These are phyloP conservation scores for Scaeva pyrastri DNA, from an alignment of 2,888 invertebrate species.

Conservation along the genomic window DNA sequence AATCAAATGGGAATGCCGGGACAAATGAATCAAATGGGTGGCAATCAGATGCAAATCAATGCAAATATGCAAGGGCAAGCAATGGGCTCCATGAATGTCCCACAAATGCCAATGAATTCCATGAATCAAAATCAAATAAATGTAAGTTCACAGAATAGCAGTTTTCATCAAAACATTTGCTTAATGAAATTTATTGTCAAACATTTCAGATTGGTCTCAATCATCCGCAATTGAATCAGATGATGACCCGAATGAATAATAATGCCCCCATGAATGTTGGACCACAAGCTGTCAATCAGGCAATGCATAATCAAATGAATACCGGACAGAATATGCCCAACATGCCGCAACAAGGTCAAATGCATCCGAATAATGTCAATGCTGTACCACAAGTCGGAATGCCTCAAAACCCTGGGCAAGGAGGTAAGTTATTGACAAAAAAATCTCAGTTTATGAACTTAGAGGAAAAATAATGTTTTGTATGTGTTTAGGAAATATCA, in stretches of 20 bases:
- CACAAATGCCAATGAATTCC: slow-evolving; percentile 81
- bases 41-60: slow-evolving; percentile 80
- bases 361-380: slow-evolving; percentile 80
- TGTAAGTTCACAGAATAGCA: slow-evolving; percentile 60
- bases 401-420: slow-evolving; percentile 80
- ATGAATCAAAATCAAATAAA: slow-evolving; percentile 80
- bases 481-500: slow-evolving; percentile 78
- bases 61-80: slow-evolving; percentile 78
- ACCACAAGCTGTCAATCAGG: slow-evolving; percentile 79
- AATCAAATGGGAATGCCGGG: slow-evolving; percentile 80
- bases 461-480: background rate
- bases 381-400: slow-evolving; percentile 79
- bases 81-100: slow-evolving; percentile 80
- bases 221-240: slow-evolving; percentile 81
- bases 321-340: slow-evolving; percentile 84
- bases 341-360: slow-evolving; percentile 84
- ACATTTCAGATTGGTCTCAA: slow-evolving; percentile 82
- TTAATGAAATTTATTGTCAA: too few species aligned
- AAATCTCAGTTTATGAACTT: too few species aligned
- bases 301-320: slow-evolving; percentile 80
- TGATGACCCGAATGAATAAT: slow-evolving; percentile 85
- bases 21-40: slow-evolving; percentile 80
- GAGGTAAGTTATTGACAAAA: slow-evolving; percentile 73
- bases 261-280: slow-evolving; percentile 82
- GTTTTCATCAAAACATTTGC: too few species aligned